phyloP scores from a whole-genome alignment of 2,113 vertebrate species.

The Nothobranchius furzeri region DNA sequence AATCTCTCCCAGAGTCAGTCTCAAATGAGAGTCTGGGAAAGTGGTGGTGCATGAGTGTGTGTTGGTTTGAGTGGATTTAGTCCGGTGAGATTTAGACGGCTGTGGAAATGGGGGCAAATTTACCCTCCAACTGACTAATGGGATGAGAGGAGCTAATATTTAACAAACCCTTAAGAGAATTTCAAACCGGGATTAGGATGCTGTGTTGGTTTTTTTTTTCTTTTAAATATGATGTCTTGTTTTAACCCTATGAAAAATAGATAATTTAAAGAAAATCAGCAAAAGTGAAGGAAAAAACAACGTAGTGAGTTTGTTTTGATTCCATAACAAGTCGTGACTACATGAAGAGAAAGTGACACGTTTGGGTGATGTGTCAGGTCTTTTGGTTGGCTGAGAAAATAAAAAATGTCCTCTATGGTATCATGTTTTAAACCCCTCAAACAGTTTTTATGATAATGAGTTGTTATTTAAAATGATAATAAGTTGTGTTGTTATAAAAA shows the following conservation, averaged over 20 bases:
- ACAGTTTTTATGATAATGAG: not conserved
- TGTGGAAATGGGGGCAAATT: slow-evolving; percentile 72
- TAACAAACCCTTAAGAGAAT: slow-evolving; percentile 59
- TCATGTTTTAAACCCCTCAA: not conserved
- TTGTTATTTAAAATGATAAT: not conserved
- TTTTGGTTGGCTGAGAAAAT: not conserved
- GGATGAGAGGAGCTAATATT: slow-evolving; percentile 58
- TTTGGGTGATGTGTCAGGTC: slow-evolving; percentile 28
- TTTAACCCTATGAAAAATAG: not conserved
- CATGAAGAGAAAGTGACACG: slow-evolving; percentile 44
- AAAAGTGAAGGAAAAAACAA: slow-evolving; percentile 35
- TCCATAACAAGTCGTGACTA: slow-evolving; percentile 25
- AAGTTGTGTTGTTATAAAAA: slow-evolving; percentile 24
- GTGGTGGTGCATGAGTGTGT: slow-evolving; percentile 48
- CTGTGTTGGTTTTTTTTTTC: slow-evolving; percentile 9
- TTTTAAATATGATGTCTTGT: not conserved
- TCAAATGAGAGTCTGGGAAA: slow-evolving; percentile 79
- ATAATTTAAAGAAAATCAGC: slow-evolving; percentile 35
- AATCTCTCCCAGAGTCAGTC: slow-evolving; percentile 80
- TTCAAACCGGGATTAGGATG: slow-evolving; percentile 32
- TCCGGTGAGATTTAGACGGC: slow-evolving; percentile 36
- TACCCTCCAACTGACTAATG: slow-evolving; percentile 68
- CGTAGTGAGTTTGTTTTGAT: too few species aligned
- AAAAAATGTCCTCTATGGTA: not conserved
- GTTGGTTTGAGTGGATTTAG: slow-evolving; percentile 47